phyloP scores from a whole-genome alignment of 2,888 invertebrate species.

The Cyclophora albipunctata region DNA sequence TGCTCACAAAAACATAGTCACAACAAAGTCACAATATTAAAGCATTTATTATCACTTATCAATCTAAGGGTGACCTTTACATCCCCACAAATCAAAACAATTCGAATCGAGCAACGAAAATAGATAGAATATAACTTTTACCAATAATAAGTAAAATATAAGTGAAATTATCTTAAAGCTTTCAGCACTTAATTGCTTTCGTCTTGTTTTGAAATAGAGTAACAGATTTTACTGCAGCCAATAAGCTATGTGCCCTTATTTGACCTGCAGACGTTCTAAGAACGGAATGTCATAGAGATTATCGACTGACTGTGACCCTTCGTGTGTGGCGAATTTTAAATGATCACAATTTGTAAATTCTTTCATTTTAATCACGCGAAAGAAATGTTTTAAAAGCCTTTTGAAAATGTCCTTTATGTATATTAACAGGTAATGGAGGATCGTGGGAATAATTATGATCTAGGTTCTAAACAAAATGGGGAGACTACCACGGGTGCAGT shows the following conservation, averaged over 20 bases:
- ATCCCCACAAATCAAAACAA: too few relatives aligned
- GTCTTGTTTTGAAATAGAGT: slow-evolving; percentile 31
- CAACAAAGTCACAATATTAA: too few relatives aligned
- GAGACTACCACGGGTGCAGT: too few relatives aligned
- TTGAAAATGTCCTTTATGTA: neutral
- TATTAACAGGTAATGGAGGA: neutral
- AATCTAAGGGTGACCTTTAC: too few relatives aligned
- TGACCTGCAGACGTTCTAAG: slow-evolving; percentile 55
- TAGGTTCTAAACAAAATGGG: neutral
- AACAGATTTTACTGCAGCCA: slow-evolving; percentile 37
- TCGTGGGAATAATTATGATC: neutral
- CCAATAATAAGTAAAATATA: too few relatives aligned
- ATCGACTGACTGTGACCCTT: slow-evolving; percentile 44
- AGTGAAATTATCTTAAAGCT: slow-evolving; percentile 18
- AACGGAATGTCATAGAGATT: slow-evolving; percentile 54
- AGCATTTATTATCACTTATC: too few relatives aligned
- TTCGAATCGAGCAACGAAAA: too few relatives aligned
- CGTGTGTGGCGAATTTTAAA: slow-evolving; percentile 38
- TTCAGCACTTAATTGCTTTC: slow-evolving; percentile 31
- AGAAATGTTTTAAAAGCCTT: neutral
- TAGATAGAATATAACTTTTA: too few relatives aligned
- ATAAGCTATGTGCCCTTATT: slow-evolving; percentile 38
- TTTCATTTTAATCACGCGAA: neutral
- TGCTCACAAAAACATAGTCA: too few relatives aligned
- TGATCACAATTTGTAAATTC: slow-evolving; percentile 27